Evolutionary conservation across 1,140 invertebrate genomes (phyloP).

Genomic region (Pseudomyrmex dendroicus): DNA sequence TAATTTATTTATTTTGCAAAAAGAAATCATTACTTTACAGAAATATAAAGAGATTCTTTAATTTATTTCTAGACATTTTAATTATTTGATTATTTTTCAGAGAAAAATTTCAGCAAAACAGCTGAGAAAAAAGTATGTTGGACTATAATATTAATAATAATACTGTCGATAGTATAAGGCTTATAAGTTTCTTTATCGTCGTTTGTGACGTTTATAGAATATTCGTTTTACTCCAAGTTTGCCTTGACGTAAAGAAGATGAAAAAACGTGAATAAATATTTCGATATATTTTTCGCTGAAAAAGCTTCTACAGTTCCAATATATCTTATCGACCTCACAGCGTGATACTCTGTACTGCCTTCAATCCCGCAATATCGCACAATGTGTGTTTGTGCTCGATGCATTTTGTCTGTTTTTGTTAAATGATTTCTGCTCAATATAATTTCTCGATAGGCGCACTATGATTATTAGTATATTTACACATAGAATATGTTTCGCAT

Average conservation of each 20-base stretch:
- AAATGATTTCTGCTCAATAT: slow-evolving; percentile 57
- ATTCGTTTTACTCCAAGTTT: too few relatives aligned
- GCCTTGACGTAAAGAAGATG: slow-evolving; percentile 14
- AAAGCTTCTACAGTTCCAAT: slow-evolving; percentile 6
- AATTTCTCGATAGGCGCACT: slow-evolving; percentile 46
- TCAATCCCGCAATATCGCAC: slow-evolving; percentile 27
- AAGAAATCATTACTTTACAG: too few relatives aligned
- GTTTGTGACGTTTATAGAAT: slow-evolving; percentile 43
- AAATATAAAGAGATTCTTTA: background rate
- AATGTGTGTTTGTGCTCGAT: slow-evolving; percentile 50
- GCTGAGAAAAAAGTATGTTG: slow-evolving; percentile 2
- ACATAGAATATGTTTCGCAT: slow-evolving; percentile 63
- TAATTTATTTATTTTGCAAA: too few relatives aligned
- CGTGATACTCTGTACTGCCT: slow-evolving; percentile 47
- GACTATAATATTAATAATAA: background rate
- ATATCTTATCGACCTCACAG: slow-evolving; percentile 43
- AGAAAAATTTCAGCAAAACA: background rate
- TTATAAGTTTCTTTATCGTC: slow-evolving; percentile 21
- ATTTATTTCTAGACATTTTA: background rate
- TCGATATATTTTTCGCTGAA: slow-evolving; percentile 11
- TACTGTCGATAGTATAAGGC: slow-evolving; percentile 31
- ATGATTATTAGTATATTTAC: slow-evolving; percentile 56
- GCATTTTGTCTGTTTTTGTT: slow-evolving; percentile 50
- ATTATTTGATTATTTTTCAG: background rate
- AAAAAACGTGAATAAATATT: slow-evolving; percentile 38